Conservation (phyloP, 2,797 vertebrate genomes). For the Pseudotriccus pelzelni region DNA sequence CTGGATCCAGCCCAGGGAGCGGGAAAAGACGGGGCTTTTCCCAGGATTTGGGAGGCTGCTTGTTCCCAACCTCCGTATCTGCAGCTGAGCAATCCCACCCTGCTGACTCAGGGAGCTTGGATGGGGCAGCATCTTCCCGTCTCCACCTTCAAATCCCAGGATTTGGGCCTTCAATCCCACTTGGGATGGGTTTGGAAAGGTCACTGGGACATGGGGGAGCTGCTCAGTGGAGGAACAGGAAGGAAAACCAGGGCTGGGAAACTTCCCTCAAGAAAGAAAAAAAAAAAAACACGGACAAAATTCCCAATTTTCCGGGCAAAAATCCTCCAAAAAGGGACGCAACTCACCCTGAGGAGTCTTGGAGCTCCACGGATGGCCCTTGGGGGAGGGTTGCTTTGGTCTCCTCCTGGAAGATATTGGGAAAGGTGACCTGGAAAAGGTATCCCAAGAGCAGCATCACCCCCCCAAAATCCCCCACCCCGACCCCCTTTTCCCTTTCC, state of each 20-base stretch:
- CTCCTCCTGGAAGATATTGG: background rate
- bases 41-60: background rate
- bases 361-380: background rate
- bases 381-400: background rate
- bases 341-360: background rate
- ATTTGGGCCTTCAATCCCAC: background rate
- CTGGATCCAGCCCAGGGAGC: background rate
- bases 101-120: background rate
- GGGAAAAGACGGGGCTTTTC: background rate
- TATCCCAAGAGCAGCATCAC: background rate
- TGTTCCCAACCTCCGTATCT: background rate
- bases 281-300: too few relatives aligned
- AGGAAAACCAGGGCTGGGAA: background rate
- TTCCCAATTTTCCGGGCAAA: background rate
- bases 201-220: rapidly evolving
- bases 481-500: background rate
- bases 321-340: background rate
- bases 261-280: rapidly evolving
- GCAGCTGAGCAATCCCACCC: background rate
- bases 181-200: background rate
- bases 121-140: background rate
- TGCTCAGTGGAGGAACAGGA: background rate
- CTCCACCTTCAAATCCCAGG: background rate
- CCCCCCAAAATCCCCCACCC: too few relatives aligned
- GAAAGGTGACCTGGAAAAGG: background rate